Base-by-base conservation (phyloP, 2,113 vertebrate species). In the Urocynchramus pylzowi region DNA sequence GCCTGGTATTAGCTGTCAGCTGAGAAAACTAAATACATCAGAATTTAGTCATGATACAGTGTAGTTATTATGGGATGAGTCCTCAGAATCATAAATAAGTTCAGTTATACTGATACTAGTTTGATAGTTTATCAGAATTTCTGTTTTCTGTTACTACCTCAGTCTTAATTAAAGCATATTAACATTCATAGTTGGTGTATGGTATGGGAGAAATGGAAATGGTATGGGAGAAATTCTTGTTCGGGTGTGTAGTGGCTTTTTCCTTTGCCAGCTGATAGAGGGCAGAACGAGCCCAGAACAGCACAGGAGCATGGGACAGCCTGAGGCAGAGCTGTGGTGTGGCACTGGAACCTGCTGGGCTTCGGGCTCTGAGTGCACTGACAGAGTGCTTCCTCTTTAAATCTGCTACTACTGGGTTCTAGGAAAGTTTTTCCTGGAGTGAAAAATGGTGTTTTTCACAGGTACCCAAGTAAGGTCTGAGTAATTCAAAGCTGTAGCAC, bases 261-360 rank as follows among this genome's bases (percentile, higher is more conserved):
- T 41, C 27, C 56, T 67, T 16, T 56, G 64, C 3, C 19, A 26
- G 49, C 60, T 31, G 11, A 30, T 11, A 93, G 93, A 47, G 84
- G 93, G 87, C 84, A 92, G 42, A 41, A 21, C 3, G 2, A 30
- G 41, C n/a, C 57, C 39, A 9, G 21, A 42, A 5, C 57, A 77
- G 63, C 53, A 1, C 14, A 13, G 39, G 26, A 8, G 5, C 12
- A 0, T 2, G 14, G 33, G 18, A 7, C 28, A 5, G 4, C 33
- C 33, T 9, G 6, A 11, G 82, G 28, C 52, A 24, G 19, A 33
- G 42, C 35, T 56, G 65, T 44, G 37, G 11, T 44, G 47, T 42
- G n/a, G 26, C 35, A 2, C 69, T 49, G 49, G 10, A 28, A 35
- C 42, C 50, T 49, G 41, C 70, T 64, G 65, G 54, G 7, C 39